phyloP scores from a whole-genome alignment of 2,888 invertebrate genomes.

The Amaurobius ferox region DNA sequence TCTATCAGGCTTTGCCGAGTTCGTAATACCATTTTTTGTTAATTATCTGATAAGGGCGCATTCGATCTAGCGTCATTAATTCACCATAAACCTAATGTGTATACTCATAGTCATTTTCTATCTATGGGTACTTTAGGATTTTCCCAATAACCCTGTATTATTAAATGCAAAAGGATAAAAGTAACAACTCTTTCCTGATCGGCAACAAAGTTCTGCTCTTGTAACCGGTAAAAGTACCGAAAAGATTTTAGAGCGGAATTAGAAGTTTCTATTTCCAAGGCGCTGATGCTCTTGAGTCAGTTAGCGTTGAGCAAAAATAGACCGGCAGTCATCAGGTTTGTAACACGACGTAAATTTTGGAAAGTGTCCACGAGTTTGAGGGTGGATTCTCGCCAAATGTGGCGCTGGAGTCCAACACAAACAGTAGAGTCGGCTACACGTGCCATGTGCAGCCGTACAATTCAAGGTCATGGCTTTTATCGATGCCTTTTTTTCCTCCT shows the following conservation, averaged over 20 bases:
- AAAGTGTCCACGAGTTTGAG: background rate
- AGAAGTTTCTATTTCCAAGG: background rate
- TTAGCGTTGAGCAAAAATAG: background rate
- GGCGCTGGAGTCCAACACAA: background rate
- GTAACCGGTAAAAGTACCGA: background rate
- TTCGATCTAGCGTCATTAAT: too few relatives aligned
- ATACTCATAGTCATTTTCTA: too few relatives aligned
- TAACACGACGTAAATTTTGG: conserved; percentile 6
- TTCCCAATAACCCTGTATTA: too few relatives aligned
- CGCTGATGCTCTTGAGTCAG: background rate
- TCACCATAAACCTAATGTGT: too few relatives aligned
- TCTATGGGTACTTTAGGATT: too few relatives aligned
- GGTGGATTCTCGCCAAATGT: background rate
- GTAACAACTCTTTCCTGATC: background rate
- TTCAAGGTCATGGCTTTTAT: background rate
- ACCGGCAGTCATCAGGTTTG: background rate
- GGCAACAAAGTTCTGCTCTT: background rate
- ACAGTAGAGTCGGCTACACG: background rate
- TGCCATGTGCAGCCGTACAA: background rate
- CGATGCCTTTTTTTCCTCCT: background rate
- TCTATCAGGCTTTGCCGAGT: too few relatives aligned
- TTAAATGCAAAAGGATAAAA: too few relatives aligned
- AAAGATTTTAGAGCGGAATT: background rate
- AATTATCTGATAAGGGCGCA: too few relatives aligned
- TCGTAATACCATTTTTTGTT: too few relatives aligned